Conservation (phyloP, 2,113 vertebrate genomes). For the Callipepla squamata region DNA sequence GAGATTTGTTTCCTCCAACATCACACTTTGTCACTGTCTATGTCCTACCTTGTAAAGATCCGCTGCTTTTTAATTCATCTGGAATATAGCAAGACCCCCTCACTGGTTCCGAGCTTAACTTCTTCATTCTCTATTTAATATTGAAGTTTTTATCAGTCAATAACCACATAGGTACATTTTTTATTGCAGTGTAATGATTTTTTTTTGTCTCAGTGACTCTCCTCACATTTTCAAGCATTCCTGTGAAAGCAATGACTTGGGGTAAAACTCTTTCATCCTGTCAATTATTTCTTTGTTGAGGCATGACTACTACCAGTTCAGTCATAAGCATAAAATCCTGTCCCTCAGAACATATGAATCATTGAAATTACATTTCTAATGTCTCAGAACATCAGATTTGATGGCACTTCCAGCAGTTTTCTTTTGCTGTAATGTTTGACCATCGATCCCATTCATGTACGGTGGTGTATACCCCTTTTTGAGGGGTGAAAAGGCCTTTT, state of each 20-base stretch:
- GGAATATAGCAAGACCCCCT: neutral
- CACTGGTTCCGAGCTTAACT: neutral
- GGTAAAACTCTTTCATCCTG: neutral
- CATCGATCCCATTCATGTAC: neutral
- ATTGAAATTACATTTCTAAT: neutral
- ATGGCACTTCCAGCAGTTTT: neutral
- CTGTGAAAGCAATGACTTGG: neutral
- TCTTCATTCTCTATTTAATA: neutral
- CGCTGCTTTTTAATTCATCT: neutral
- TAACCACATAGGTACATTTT: neutral
- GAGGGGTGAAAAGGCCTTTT: neutral
- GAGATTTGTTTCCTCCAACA: too few species aligned
- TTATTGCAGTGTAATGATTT: rapidly evolving
- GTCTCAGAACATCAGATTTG: neutral
- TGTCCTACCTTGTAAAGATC: neutral
- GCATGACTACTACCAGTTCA: neutral
- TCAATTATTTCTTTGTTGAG: slow-evolving; percentile 2
- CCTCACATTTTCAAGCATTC: neutral
- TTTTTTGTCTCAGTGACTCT: neutral
- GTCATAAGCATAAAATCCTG: neutral
- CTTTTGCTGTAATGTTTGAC: neutral
- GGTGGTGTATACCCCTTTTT: neutral
- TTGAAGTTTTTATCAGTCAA: neutral
- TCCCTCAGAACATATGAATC: neutral
- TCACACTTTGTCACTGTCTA: too few species aligned